phyloP scores from a whole-genome alignment of 2,113 vertebrate genomes.

The Xenotilapia leptura region DNA sequence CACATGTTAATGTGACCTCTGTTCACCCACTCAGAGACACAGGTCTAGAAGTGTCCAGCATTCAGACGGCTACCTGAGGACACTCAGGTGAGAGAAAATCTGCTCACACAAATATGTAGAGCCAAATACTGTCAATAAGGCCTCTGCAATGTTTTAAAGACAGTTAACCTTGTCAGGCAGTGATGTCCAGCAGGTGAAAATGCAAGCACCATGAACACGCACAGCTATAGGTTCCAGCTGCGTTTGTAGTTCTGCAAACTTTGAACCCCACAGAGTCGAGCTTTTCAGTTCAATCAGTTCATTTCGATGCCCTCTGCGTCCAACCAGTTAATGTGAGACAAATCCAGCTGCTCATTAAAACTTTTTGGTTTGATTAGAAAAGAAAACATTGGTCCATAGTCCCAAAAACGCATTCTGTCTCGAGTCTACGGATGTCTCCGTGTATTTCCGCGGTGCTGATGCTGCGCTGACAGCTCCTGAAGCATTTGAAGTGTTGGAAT shows the following conservation, averaged over 20 bases:
- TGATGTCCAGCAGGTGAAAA: background rate
- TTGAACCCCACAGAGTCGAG: background rate
- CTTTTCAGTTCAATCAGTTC: too few relatives aligned
- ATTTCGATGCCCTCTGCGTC: too few relatives aligned
- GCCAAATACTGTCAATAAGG: background rate
- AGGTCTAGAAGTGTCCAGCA: background rate
- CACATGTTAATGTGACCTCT: background rate
- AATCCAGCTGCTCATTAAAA: too few relatives aligned
- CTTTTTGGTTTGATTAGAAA: too few relatives aligned
- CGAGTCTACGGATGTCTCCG: too few relatives aligned
- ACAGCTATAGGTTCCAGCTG: background rate
- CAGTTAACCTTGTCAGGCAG: background rate
- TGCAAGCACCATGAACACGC: background rate
- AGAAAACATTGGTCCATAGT: too few relatives aligned
- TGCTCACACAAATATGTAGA: background rate
- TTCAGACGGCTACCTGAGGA: background rate
- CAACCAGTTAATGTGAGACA: too few relatives aligned
- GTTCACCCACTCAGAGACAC: background rate
- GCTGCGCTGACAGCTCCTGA: too few relatives aligned
- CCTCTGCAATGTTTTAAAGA: background rate
- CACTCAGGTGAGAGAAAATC: background rate
- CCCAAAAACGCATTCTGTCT: too few relatives aligned
- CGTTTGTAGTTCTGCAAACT: background rate
- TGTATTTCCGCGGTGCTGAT: too few relatives aligned
- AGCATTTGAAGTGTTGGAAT: too few relatives aligned